phyloP scores from a whole-genome alignment of 2,888 invertebrate genomes.

The Sericinus montela region DNA sequence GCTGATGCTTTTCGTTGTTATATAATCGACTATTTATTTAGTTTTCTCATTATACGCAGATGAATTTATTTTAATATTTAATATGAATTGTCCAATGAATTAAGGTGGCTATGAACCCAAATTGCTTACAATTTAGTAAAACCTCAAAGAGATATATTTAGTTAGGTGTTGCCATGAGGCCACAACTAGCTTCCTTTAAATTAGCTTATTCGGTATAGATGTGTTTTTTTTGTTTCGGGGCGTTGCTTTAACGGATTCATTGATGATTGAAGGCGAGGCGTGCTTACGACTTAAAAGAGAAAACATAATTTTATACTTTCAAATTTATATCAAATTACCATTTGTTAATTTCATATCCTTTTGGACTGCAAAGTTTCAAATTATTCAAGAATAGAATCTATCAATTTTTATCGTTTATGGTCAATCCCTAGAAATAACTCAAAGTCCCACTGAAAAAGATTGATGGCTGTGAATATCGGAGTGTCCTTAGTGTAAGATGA shows the following conservation, averaged over 20 bases:
- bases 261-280: constrained; percentile 1
- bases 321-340: not conserved
- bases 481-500: constrained; percentile 27
- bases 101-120: constrained; percentile 42
- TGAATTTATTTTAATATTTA: constrained; percentile 52
- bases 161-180: constrained; percentile 4
- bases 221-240: constrained; percentile 4
- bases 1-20: constrained; percentile 25
- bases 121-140: constrained; percentile 30
- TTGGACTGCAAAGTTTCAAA: not conserved
- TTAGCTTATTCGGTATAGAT: too few species aligned
- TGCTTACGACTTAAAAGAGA: constrained; percentile 8
- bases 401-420: too few species aligned
- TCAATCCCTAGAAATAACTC: too few species aligned
- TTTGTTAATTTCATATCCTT: not conserved
- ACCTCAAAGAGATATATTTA: constrained; percentile 7
- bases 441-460: not conserved
- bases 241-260: constrained; percentile 7
- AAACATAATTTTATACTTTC: not conserved
- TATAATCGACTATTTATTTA: constrained; percentile 41
- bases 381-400: not conserved
- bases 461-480: constrained; percentile 45
- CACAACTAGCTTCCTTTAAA: constrained; percentile 23
- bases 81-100: constrained; percentile 25
- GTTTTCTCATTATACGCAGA: constrained; percentile 38